Conservation (phyloP, 2,113 vertebrate species). For the Hyperopisus bebe region DNA sequence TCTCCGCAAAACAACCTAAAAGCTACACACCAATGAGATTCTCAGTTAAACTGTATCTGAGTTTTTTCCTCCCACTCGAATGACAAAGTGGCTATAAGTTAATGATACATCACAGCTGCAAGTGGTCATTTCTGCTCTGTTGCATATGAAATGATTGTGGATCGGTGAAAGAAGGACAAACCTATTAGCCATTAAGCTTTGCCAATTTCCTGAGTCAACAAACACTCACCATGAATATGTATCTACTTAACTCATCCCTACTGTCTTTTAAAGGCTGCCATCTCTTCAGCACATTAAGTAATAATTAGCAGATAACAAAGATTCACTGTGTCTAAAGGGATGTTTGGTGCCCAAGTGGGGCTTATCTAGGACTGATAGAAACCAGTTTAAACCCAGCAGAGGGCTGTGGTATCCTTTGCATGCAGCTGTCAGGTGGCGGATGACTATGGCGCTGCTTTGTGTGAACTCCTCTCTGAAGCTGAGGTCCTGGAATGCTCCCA, state of each 20-base stretch:
- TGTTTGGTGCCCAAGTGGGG: background rate
- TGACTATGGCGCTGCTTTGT: background rate
- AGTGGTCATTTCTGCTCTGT: background rate
- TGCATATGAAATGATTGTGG: background rate
- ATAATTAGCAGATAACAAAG: constrained; percentile 3
- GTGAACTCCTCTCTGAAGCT: constrained; percentile 5
- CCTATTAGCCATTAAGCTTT: constrained; percentile 39
- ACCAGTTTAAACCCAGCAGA: background rate
- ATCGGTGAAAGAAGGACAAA: background rate
- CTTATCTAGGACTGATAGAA: constrained; percentile 4
- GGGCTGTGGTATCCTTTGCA: background rate
- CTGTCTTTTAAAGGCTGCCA: background rate
- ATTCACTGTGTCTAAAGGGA: background rate
- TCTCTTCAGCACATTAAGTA: background rate
- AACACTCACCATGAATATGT: constrained; percentile 45
- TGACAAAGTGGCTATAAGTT: background rate
- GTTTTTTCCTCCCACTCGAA: background rate
- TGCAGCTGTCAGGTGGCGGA: background rate
- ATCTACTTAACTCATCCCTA: constrained; percentile 28
- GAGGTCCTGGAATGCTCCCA: background rate
- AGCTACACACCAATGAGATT: background rate
- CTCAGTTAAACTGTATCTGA: background rate
- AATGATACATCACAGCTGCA: background rate
- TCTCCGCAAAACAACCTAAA: background rate
- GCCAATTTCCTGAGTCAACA: constrained; percentile 46